Evolutionary conservation across 2,888 invertebrate species (phyloP), one percentile per base, ranked within the genome.

Genomic region (Spodoptera littoralis): DNA sequence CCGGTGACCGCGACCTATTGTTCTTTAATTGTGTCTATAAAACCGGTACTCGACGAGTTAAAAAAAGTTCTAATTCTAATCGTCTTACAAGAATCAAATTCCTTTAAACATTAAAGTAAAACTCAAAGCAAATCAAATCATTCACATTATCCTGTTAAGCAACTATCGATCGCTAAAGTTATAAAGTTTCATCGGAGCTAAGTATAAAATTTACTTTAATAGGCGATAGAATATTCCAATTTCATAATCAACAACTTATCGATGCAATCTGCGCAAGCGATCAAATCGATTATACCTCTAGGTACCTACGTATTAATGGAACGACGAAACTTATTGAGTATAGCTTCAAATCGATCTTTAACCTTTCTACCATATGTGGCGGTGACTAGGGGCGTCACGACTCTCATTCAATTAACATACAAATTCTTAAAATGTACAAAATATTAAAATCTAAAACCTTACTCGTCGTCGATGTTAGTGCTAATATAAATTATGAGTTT

Each of bases 371-470:
- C 54, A 60, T 77, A 70, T 44, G 45, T 65, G 57, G 64, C 58
- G 64, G 60, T 56, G 69, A 72, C 69, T 55, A 53, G 47, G 62
- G 84, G 84, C 80, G 82, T 72, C 54, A 48, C 72, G 27, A 50
- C 51, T 73, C 67, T 78, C 75, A 79, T 82, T 80, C 52, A 76
- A 84, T 82, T 79, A 83, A 57, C 74, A 77, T 83, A 79, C 73
- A 76, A 67, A 67, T 63, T 60, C 59, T 76, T 57, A 56, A 36
- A 60, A 67, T 55, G 63, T 57, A 62, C 55, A 50, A 67, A 63
- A 64, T 56, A 57, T 65, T 77, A 74, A 77, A 71, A 73, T 65
- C 22, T 24, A 48, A 60, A 77, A 65, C 67, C 57, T 52, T 60
- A 44, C 6, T 48, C 51, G 59, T 70, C 62, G 70, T 66, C 65